Percentiles rank a stretch among this genome's conserved stretches.
These are phyloP conservation scores for Unio pictorum DNA, from an alignment of 2,888 invertebrate species.

Conservation along the genomic window DNA sequence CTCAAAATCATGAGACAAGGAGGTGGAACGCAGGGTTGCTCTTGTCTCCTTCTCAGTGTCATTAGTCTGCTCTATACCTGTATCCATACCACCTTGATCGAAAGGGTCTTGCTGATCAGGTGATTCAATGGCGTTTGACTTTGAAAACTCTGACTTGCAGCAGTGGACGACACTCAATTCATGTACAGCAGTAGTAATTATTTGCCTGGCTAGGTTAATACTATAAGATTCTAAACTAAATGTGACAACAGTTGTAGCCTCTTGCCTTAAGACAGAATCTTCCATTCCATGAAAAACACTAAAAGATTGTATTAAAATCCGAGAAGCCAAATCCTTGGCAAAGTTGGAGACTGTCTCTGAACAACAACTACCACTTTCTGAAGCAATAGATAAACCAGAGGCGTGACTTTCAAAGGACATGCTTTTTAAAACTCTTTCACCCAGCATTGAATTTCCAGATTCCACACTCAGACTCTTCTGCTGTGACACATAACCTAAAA, in stretches of 20 bases:
- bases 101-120: neutral
- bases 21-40: neutral
- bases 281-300: constrained; percentile 5
- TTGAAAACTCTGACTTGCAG: constrained; percentile 12
- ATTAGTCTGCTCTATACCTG: neutral
- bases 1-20: constrained; percentile 37
- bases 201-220: too few species aligned
- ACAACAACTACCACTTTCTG: constrained; percentile 11
- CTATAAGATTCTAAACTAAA: too few species aligned
- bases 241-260: too few species aligned
- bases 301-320: constrained; percentile 40
- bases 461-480: too few species aligned
- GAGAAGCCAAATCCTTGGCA: constrained; percentile 38
- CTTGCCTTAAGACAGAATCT: too few species aligned
- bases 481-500: too few species aligned
- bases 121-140: constrained; percentile 7
- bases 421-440: constrained; percentile 5
- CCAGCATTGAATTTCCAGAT: too few species aligned
- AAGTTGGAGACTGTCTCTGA: constrained; percentile 31
- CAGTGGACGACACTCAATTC: too few species aligned
- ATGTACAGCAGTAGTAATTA: too few species aligned
- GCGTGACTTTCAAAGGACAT: constrained; percentile 36
- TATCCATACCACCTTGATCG: neutral
- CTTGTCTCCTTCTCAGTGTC: neutral
- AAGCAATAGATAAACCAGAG: constrained; percentile 21